Evolutionary conservation across 2,797 vertebrate species (phyloP).

Genomic region (Prunella strophiata): DNA sequence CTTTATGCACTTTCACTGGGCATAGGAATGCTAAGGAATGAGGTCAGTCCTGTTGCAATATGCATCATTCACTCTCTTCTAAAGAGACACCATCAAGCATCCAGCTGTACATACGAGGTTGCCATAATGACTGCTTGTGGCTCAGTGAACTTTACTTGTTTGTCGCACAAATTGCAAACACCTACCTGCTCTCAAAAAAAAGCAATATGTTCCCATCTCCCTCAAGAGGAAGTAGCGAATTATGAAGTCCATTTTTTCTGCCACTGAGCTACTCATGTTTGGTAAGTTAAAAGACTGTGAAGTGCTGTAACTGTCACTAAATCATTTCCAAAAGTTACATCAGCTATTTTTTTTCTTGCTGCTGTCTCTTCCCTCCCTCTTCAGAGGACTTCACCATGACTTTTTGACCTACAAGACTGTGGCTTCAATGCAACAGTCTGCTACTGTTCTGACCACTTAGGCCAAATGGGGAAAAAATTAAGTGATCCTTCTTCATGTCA

Average conservation of each 20-base stretch:
- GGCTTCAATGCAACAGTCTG: not conserved
- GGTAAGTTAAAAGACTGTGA: not conserved
- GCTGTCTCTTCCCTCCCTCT: not conserved
- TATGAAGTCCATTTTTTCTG: not conserved
- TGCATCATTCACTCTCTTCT: not conserved
- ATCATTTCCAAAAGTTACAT: not conserved
- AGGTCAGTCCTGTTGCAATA: not conserved
- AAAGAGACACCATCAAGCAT: not conserved
- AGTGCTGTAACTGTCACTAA: not conserved
- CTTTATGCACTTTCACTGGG: not conserved
- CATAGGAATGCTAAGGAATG: not conserved
- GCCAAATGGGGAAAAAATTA: not conserved
- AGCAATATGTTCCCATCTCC: not conserved
- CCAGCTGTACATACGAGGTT: not conserved
- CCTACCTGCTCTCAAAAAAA: not conserved
- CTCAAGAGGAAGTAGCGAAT: not conserved
- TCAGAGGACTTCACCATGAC: not conserved
- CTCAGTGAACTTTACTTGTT: not conserved
- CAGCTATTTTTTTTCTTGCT: not conserved
- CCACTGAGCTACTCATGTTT: not conserved
- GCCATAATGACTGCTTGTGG: not conserved
- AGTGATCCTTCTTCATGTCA: not conserved
- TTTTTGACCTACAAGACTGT: not conserved
- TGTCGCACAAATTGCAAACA: not conserved
- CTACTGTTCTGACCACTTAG: not conserved